A percentile compares a stretch with the other conserved stretches of the same genome.
These are phyloP conservation scores for Nilaparvata lugens DNA, from an alignment of 1,140 invertebrate genomes.

Conservation along the genomic window DNA sequence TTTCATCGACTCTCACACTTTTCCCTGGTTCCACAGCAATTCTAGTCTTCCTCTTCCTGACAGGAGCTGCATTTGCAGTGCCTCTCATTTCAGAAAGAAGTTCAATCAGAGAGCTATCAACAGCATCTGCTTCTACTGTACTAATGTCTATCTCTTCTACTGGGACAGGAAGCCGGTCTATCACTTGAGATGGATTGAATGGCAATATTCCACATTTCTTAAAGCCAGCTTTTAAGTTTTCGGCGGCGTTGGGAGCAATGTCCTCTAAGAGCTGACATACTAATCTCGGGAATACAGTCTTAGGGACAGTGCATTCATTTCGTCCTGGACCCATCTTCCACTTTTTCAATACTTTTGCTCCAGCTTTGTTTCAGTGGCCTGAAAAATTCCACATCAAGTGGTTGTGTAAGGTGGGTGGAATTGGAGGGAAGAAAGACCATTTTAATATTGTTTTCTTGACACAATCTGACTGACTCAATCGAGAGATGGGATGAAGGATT, in stretches of 20 bases:
- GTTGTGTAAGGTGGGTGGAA: slow-evolving; percentile 36
- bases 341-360: slow-evolving; percentile 31
- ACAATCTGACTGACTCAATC: slow-evolving; percentile 29
- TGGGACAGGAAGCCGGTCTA: not conserved
- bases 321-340: slow-evolving; percentile 27
- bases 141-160: not conserved
- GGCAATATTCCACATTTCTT: slow-evolving; percentile 25
- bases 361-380: slow-evolving; percentile 33
- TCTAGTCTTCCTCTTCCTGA: not conserved
- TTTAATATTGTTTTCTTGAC: slow-evolving; percentile 31
- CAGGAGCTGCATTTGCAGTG: not conserved
- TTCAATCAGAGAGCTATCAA: not conserved
- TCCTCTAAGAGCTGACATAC: slow-evolving; percentile 18
- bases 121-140: not conserved
- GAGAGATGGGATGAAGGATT: slow-evolving; percentile 35
- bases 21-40: not conserved
- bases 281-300: slow-evolving; percentile 24
- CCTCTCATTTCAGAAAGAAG: not conserved
- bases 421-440: slow-evolving; percentile 36
- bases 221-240: slow-evolving; percentile 26
- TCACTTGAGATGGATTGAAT: slow-evolving; percentile 21
- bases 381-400: slow-evolving; percentile 35
- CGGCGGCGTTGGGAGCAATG: slow-evolving; percentile 13
- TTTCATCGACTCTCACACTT: not conserved
- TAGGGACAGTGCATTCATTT: slow-evolving; percentile 21